These are phyloP conservation scores for Amphibalanus amphitrite DNA, from an alignment of 1,140 invertebrate genomes.

Conservation along the genomic window DNA sequence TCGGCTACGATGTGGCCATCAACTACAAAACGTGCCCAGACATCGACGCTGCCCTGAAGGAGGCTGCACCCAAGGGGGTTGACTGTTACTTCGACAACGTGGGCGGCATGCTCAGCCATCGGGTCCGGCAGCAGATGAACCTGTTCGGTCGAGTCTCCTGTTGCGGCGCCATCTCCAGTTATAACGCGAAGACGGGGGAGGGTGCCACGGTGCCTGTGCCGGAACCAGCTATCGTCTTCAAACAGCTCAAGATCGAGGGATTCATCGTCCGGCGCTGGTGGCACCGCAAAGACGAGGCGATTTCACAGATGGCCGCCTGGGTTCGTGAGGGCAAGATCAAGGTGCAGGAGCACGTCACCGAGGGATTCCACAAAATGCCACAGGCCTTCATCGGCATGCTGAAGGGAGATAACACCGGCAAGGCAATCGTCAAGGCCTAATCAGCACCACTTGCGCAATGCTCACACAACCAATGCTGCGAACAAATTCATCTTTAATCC, in stretches of 20 bases:
- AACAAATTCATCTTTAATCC: too few species aligned
- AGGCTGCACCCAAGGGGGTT: too few species aligned
- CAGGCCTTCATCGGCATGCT: too few species aligned
- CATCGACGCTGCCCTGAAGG: too few species aligned
- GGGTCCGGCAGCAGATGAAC: too few species aligned
- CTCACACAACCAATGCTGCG: too few species aligned
- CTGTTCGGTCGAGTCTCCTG: conserved; percentile 39
- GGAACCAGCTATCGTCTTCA: conserved; percentile 23
- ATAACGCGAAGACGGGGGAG: conserved; percentile 29
- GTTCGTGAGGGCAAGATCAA: too few species aligned
- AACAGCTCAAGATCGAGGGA: conserved; percentile 41
- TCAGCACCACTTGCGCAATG: too few species aligned
- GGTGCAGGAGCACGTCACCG: conserved; percentile 38
- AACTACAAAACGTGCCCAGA: conserved; percentile 24
- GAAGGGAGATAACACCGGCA: conserved; percentile 40
- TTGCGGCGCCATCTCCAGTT: conserved; percentile 43
- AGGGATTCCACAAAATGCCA: too few species aligned
- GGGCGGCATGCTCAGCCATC: too few species aligned
- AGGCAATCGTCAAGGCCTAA: conserved; percentile 38
- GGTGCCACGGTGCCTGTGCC: conserved; percentile 11
- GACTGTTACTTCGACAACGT: too few species aligned
- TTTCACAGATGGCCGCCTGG: conserved; percentile 19
- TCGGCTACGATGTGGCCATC: conserved; percentile 24
- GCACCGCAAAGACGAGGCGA: conserved; percentile 20
- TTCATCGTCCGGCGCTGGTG: conserved; percentile 35